phyloP scores from a whole-genome alignment of 2,113 vertebrate species.

The Lophura nycthemera region DNA sequence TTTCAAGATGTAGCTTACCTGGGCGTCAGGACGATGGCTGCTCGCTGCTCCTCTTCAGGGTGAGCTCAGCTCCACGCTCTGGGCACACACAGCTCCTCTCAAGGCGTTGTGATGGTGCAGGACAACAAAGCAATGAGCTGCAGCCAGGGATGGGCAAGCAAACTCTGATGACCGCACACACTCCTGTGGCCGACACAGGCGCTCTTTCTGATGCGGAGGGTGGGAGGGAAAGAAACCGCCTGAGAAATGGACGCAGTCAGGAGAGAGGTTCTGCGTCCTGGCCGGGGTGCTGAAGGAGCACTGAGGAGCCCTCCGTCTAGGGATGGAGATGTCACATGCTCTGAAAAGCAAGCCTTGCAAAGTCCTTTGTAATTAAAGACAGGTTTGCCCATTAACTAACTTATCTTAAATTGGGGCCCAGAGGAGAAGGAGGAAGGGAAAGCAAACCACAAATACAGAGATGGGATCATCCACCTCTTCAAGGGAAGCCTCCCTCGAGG shows the following conservation, averaged over 20 bases:
- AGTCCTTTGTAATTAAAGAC: background rate
- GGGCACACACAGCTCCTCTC: background rate
- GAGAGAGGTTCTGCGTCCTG: background rate
- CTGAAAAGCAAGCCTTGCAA: background rate
- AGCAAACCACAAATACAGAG: background rate
- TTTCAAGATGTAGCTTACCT: slow-evolving; percentile 37
- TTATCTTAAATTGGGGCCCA: background rate
- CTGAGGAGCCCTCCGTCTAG: background rate
- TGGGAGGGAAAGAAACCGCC: background rate
- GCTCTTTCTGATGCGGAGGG: background rate
- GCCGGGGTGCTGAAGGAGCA: background rate
- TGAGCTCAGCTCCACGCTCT: background rate
- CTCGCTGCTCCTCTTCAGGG: background rate
- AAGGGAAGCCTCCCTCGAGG: background rate
- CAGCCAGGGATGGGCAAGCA: background rate
- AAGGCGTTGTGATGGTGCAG: background rate
- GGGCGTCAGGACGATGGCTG: background rate
- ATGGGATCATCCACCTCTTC: accelerated
- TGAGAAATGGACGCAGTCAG: background rate
- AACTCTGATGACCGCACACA: background rate
- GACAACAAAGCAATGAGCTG: background rate
- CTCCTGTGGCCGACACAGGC: accelerated
- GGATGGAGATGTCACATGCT: background rate
- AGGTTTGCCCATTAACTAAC: background rate
- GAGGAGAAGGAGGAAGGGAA: background rate